These are phyloP conservation scores for Phalanger gymnotis DNA, from an alignment of 2,797 vertebrate genomes.

Conservation along the genomic window DNA sequence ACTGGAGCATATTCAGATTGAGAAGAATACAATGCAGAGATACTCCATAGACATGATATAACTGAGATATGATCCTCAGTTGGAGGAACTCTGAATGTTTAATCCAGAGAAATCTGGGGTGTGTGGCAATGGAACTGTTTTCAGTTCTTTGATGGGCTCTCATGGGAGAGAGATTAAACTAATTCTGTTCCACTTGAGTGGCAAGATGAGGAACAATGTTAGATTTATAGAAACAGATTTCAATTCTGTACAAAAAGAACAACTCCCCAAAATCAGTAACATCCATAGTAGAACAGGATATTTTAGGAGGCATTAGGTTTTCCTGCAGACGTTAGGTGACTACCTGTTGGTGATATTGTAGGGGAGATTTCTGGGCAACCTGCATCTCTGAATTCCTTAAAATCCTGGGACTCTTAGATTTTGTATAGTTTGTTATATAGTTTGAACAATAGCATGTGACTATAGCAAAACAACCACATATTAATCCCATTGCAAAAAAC, in stretches of 20 bases:
- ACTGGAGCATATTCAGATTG: background rate
- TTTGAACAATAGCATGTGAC: background rate
- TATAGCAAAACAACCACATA: background rate
- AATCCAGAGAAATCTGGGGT: background rate
- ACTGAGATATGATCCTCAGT: background rate
- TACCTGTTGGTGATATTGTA: background rate
- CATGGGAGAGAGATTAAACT: background rate
- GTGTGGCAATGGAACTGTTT: background rate
- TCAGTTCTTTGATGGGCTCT: background rate
- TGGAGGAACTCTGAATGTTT: background rate
- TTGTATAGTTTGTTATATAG: background rate
- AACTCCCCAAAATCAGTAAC: background rate
- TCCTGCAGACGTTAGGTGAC: background rate
- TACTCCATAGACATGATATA: background rate
- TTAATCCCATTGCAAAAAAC: background rate
- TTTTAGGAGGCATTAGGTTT: background rate
- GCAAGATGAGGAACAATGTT: background rate
- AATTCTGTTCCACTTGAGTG: background rate
- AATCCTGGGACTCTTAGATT: background rate
- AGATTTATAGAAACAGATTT: background rate
- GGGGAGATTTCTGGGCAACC: background rate
- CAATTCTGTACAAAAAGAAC: background rate
- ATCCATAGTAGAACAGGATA: background rate
- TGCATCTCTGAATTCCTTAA: background rate
- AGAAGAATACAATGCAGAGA: background rate